Evolutionary conservation across 35 echinoderm and acorn worm species (phyloP), one percentile per base, ranked within the genome.

Genomic region (Anneissia japonica): DNA sequence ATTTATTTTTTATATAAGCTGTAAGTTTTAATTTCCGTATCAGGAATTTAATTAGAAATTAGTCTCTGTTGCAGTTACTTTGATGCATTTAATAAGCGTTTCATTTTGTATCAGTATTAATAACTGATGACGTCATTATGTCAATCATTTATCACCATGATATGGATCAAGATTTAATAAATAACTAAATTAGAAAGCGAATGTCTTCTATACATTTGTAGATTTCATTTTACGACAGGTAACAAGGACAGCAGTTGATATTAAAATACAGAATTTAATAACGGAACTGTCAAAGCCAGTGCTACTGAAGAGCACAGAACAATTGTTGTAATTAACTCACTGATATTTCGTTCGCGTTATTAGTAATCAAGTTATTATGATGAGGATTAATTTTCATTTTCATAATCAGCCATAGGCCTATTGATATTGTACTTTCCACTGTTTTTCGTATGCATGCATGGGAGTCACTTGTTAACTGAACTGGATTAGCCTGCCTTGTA

Each of bases 251-350:
- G 40, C 26, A 9, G 51, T 23, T 64, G 51, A 64, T 64, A 64
- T 64, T 64, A 64, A 64, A 64, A 64, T 26, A 64, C 51, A 64
- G 51, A 64, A 64, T 64, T 64, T 64, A 64, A 64, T 64, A 64
- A 64, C 51, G 9, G 21, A 64, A 9, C 51, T 23, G 51, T 16
- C 51, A 64, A 23, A 16, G 9, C 21, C 51, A 64, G 11, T 6
- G 40, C 14, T 43, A 14, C 19, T 64, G 51, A 64, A 64, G 51
- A 64, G 51, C 1, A 9, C 19, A 64, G 51, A 19, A 26, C 51
- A 64, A 64, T 64, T 26, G 21, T 64, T 16, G 51, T 64, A 64
- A 64, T 64, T 64, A 64, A 64, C 10, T 64, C 26, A 64, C 51
- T 64, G 26, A 64, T 64, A 64, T 64, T 12, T 19, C 51, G 51